Percentiles rank a stretch among this genome's conserved stretches.
These are phyloP conservation scores for Polietes domitor DNA, from an alignment of 2,888 invertebrate genomes.

Conservation along the genomic window DNA sequence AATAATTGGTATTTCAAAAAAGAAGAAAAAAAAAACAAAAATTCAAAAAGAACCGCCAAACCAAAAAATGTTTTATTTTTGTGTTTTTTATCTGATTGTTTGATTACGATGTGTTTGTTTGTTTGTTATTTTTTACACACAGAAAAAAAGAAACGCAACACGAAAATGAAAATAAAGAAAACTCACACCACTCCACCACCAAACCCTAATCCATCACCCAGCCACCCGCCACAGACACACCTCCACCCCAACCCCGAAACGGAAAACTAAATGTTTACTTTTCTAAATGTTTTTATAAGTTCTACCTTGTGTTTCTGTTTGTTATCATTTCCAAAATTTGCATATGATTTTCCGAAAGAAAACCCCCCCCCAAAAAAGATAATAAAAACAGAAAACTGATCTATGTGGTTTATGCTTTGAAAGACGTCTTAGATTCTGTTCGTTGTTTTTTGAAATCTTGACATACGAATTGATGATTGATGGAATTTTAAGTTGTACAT, in stretches of 20 bases:
- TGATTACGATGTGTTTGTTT: neutral
- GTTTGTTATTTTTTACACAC: neutral
- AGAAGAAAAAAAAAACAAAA: neutral
- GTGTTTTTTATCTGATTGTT: neutral
- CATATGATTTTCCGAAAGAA: conserved; percentile 31
- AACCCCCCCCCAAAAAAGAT: neutral
- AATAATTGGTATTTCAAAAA: conserved; percentile 28
- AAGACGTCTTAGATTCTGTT: conserved; percentile 17
- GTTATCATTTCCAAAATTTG: conserved; percentile 14
- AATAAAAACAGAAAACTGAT: neutral
- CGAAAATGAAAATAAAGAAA: neutral
- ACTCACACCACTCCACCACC: neutral
- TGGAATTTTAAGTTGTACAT: conserved; percentile 6
- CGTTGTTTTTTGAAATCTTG: neutral
- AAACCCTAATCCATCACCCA: neutral
- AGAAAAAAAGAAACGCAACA: neutral
- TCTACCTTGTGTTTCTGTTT: neutral
- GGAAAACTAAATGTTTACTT: conserved; percentile 29
- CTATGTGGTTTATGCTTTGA: conserved; percentile 35
- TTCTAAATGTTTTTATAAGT: conserved; percentile 31
- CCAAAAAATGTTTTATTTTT: conserved; percentile 42
- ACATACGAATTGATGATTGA: conserved; percentile 18
- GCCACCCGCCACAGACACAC: neutral
- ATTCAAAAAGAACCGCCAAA: conserved; percentile 22
- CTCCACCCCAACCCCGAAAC: neutral